Evolutionary conservation across 2,113 vertebrate genomes (phyloP).

Genomic region (Misgurnus anguillicaudatus): DNA sequence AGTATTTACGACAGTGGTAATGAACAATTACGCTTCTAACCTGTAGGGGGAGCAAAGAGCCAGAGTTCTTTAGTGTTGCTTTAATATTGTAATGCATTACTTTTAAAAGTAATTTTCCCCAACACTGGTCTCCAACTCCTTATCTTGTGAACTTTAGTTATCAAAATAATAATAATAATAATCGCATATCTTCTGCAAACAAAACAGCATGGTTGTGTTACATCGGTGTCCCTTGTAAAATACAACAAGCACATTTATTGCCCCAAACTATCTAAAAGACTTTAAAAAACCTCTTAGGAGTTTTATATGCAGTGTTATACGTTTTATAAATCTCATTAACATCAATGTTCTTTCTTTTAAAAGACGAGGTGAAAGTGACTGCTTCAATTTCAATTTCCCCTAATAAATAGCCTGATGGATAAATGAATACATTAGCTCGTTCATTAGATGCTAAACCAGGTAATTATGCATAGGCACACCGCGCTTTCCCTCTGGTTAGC

Average conservation of each 20-base stretch:
- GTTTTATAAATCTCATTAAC: not conserved
- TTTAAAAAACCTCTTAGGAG: not conserved
- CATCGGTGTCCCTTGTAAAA: not conserved
- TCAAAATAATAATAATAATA: too few relatives aligned
- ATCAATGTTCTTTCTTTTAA: constrained; percentile 9
- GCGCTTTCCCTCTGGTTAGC: constrained; percentile 59
- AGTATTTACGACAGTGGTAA: too few relatives aligned
- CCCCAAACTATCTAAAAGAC: not conserved
- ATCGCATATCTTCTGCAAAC: not conserved
- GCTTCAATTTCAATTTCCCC: constrained; percentile 56
- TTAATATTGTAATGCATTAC: too few relatives aligned
- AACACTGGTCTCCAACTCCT: too few relatives aligned
- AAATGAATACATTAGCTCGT: constrained; percentile 67
- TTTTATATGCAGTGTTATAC: not conserved
- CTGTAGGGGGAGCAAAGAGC: too few relatives aligned
- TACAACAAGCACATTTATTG: not conserved
- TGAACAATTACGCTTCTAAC: too few relatives aligned
- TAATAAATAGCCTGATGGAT: constrained; percentile 74
- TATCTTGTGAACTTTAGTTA: too few relatives aligned
- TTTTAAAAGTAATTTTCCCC: too few relatives aligned
- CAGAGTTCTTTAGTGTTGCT: too few relatives aligned
- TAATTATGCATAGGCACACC: constrained; percentile 65
- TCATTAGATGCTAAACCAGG: constrained; percentile 74
- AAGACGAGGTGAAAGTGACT: constrained; percentile 36
- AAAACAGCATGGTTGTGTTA: not conserved